Base-by-base conservation (phyloP, 2,888 invertebrate genomes). In the Agonum fuliginosum region DNA sequence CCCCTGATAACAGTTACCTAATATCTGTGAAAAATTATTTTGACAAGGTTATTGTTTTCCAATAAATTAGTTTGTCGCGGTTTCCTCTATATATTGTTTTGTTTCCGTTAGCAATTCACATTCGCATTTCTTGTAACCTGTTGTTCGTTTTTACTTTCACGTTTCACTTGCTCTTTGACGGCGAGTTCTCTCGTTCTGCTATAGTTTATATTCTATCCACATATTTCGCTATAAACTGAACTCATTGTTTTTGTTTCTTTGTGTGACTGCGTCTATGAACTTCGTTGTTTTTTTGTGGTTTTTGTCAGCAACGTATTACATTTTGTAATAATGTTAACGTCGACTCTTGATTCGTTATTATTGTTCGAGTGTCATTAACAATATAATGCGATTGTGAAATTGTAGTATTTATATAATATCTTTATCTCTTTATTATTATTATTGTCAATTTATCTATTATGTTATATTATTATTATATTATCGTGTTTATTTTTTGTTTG, bases 41-140 rank as follows among this genome's bases (percentile, higher is more conserved):
- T 37, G 8, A 37, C 43, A 5, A 43, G 43, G 12, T 43, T 43
- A 24, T 4, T 54, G 22, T 54, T 54, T 54, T n/a, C 20, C 20
- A 24, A 54, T 20, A 19, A 54, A 54, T 54, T 54, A 54, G 24
- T 54, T 54, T n/a, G 24, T 48, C 27, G 27, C 27, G 6, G 6
- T 8, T 37, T 37, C 8, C 1, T 37, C 12, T 37, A 2, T 54
- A 20, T 20, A 54, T 54, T 54, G 20, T 22, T 22, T 54, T 54
- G 54, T 54, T 24, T 51, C 8, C 14, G 43, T 54, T 24, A 54
- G 24, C 12, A 5, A 22, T 24, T 54, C 54, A 54, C 14, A 43
- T 12, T 14, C n/a, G 43, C 14, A n/a, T n/a, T 14, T 43, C 14
- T 43, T 14, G 37, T 19, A 48, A 20, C 20, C 48, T 19, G 19